These are phyloP conservation scores for Dichetophora obliterata DNA, from an alignment of 2,888 invertebrate genomes.

Conservation along the genomic window DNA sequence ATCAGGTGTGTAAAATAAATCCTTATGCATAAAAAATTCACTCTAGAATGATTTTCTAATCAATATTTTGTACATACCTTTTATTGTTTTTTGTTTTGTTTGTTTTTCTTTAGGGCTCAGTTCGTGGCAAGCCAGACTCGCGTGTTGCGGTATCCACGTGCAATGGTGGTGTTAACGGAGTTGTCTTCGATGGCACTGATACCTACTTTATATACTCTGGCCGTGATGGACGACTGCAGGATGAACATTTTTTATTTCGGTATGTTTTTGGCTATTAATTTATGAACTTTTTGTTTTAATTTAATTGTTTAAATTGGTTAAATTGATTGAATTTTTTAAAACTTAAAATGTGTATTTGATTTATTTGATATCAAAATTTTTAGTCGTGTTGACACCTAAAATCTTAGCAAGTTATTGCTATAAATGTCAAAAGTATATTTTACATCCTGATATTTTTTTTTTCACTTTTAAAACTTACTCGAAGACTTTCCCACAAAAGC, in stretches of 20 bases:
- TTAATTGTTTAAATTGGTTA: background rate
- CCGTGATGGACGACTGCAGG: conserved; percentile 61
- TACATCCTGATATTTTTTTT: no score
- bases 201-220: conserved; percentile 78
- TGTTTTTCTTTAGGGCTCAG: conserved; percentile 72
- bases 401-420: no score
- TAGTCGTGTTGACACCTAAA: no score
- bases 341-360: background rate
- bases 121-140: conserved; percentile 78
- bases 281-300: background rate
- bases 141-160: conserved; percentile 91
- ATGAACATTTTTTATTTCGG: conserved; percentile 68
- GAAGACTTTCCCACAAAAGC: no score
- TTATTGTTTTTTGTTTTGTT: conserved; percentile 19
- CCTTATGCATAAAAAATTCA: background rate
- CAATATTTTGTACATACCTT: background rate
- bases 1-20: conserved; percentile 63
- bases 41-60: background rate
- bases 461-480: no score
- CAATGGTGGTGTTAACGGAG: conserved; percentile 77
- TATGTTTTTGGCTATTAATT: conserved; percentile 51
- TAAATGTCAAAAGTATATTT: no score
- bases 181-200: conserved; percentile 82
- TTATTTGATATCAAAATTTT: no score
- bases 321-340: no score